Percentiles rank a stretch among this genome's conserved stretches.
These are phyloP conservation scores for Anomalospiza imberbis DNA, from an alignment of 2,797 vertebrate genomes.

Conservation along the genomic window DNA sequence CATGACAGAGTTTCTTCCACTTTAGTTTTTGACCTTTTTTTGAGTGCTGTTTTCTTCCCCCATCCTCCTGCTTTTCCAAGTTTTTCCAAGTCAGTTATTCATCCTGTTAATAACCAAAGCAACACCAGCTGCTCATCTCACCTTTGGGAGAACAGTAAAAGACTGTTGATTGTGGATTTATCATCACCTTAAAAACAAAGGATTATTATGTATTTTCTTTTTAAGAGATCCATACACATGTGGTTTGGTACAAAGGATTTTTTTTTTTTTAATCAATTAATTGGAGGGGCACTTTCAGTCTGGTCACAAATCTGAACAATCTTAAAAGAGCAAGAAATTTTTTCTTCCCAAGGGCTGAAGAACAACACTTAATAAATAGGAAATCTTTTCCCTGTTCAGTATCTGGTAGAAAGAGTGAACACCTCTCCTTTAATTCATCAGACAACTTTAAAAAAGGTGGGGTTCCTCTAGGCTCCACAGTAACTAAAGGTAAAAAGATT, in stretches of 20 bases:
- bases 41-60: background rate
- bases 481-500: background rate
- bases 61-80: background rate
- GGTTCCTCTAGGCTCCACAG: background rate
- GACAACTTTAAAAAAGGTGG: background rate
- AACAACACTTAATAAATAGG: background rate
- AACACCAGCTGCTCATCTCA: background rate
- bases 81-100: background rate
- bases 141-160: background rate
- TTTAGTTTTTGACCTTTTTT: background rate
- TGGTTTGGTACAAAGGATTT: background rate
- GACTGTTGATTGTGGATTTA: background rate
- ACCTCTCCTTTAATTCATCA: background rate
- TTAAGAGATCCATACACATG: background rate
- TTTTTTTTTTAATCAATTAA: background rate
- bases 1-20: background rate
- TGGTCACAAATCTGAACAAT: background rate
- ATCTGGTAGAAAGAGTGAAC: background rate
- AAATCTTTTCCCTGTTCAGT: background rate
- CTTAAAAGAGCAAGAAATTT: background rate
- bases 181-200: background rate
- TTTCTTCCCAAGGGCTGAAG: background rate
- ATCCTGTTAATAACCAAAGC: background rate
- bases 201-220: background rate
- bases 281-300: background rate